Evolutionary conservation across 92 coral and sea anemone species (phyloP).

Genomic region (Anthopleura xanthogrammica): DNA sequence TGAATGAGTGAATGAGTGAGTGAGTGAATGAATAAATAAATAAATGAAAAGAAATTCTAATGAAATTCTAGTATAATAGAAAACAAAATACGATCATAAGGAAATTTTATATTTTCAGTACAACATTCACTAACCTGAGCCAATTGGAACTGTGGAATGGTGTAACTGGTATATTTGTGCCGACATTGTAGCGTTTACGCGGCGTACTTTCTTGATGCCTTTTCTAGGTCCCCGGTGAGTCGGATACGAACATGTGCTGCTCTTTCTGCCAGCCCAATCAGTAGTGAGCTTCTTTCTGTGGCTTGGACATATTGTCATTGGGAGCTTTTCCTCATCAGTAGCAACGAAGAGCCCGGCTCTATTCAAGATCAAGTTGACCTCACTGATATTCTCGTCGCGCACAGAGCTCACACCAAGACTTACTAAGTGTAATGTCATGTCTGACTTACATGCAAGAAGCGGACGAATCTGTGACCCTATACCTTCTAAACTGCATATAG

Average conservation of each 20-base stretch:
- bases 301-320: slow-evolving; percentile 11
- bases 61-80: no score
- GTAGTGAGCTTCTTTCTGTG: slow-evolving; percentile 17
- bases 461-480: neutral
- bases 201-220: slow-evolving; percentile 13
- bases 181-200: slow-evolving; percentile 23
- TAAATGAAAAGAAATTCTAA: no score
- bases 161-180: slow-evolving; percentile 8
- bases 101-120: no score
- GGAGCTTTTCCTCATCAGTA: neutral
- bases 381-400: neutral
- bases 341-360: neutral
- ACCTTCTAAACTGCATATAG: neutral
- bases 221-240: slow-evolving; percentile 14
- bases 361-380: no score
- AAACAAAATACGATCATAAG: no score
- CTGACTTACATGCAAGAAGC: slow-evolving; percentile 4
- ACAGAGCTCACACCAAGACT: neutral
- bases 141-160: slow-evolving; percentile 16
- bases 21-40: no score
- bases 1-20: no score
- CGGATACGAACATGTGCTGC: slow-evolving; percentile 17
- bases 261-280: slow-evolving; percentile 35
- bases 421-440: slow-evolving; percentile 8
- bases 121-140: slow-evolving; percentile 17